Conservation (phyloP, 2,888 invertebrate genomes). For the Macrophya alboannulata region DNA sequence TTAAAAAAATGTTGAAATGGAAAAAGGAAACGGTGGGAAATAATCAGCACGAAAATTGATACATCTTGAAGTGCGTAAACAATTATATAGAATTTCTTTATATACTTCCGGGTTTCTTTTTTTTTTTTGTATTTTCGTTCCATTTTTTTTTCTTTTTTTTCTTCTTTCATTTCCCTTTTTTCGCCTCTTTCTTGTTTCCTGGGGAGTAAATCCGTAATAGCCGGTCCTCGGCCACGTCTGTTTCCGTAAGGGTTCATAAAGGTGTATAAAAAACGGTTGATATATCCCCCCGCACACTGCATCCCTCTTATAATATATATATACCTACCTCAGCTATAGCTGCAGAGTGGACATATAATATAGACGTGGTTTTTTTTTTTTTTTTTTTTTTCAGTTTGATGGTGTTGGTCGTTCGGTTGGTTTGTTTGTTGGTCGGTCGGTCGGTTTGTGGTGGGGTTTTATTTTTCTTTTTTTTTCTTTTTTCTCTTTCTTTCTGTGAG, state of each 20-base stretch:
- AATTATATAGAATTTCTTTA: neutral
- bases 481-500: neutral
- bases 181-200: neutral
- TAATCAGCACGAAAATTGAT: neutral
- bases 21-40: neutral
- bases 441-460: neutral
- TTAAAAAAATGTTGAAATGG: neutral
- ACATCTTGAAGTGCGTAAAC: neutral
- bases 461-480: too few relatives aligned
- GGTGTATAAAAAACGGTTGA: slow-evolving; percentile 38
- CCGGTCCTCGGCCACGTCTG: slow-evolving; percentile 48
- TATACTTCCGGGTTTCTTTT: neutral
- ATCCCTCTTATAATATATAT: neutral
- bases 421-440: neutral
- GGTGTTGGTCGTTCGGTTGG: neutral
- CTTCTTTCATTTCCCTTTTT: neutral
- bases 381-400: neutral
- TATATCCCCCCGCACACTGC: neutral
- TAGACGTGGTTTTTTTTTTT: neutral
- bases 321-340: neutral
- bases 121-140: too few relatives aligned
- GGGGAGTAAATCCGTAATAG: slow-evolving; percentile 48
- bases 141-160: neutral
- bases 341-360: slow-evolving; percentile 6
- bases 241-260: slow-evolving; percentile 44